Evolutionary conservation across 2,797 vertebrate genomes (phyloP).

Genomic region (Cossypha niveicapilla): DNA sequence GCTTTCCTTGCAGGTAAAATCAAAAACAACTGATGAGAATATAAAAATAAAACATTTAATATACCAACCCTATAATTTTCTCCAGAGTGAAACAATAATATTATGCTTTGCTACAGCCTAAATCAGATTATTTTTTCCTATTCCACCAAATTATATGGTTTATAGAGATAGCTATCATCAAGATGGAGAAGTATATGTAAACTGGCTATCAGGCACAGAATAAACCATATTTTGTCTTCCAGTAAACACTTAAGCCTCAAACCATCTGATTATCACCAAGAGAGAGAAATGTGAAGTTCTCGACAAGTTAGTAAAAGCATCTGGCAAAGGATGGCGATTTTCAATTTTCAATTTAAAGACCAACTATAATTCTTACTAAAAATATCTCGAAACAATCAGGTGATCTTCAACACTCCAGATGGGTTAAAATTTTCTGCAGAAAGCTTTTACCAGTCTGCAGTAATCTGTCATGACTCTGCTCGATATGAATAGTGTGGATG

Average conservation of each 20-base stretch:
- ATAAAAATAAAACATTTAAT: neutral
- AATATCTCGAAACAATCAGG: constrained; percentile 22
- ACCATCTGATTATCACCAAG: neutral
- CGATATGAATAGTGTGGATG: neutral
- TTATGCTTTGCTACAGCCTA: neutral
- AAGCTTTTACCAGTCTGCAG: constrained; percentile 24
- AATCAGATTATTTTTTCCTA: neutral
- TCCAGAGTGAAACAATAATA: neutral
- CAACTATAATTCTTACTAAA: constrained; percentile 32
- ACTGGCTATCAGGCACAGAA: neutral
- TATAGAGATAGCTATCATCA: neutral
- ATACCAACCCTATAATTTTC: neutral
- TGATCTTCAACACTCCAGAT: constrained; percentile 6
- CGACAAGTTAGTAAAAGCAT: constrained; percentile 14
- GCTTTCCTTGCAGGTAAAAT: neutral
- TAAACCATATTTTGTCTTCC: neutral
- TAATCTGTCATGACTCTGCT: constrained; percentile 32
- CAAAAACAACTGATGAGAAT: neutral
- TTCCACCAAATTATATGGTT: neutral
- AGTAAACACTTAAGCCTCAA: neutral
- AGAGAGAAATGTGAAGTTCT: neutral
- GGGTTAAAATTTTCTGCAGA: constrained; percentile 7
- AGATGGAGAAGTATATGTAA: neutral
- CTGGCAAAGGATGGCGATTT: neutral
- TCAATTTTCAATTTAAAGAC: constrained; percentile 27